Evolutionary conservation across 1,140 invertebrate genomes (phyloP), one percentile per base, ranked within the genome.

Genomic region (Drosophila littoralis): DNA sequence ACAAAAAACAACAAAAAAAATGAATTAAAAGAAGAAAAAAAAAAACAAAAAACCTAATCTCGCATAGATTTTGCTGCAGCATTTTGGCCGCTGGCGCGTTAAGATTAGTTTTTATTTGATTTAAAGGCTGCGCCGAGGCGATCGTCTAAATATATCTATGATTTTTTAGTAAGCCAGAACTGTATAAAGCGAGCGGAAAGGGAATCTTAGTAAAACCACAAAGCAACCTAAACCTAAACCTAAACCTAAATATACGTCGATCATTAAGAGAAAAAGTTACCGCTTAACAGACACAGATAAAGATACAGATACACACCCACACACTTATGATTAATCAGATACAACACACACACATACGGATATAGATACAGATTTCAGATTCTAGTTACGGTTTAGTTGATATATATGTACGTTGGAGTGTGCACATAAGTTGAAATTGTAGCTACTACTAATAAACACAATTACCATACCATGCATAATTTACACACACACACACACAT

Each of bases 361-460:
- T 74, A 75, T 57, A 64, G 52, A 78, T 65, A 69, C 67, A 60
- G 42, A 52, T 59, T 75, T 66, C 61, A 73, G 67, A 84, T 84
- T 80, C 68, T 82, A 86, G 79, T 79, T 88, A 86, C 83, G 76
- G 51, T 82, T 79, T 77, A 77, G 74, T 88, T 82, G 46, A 72
- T 63, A 66, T 45, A 73, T 45, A 73, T 79, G 50, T 70, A 71
- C 38, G 42, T 72, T 76, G 61, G 68, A 75, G 65, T 86, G 78
- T 86, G 82, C 83, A 86, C 68, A 86, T 82, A 86, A 65, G 82
- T 88, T 88, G 79, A 88, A 89, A 85, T 80, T 89, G 73, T 88
- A 89, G 83, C 79, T 89, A 75, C 79, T 84, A 84, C 81, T 84
- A 81, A 70, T 67, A 59, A 74, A 71, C 60, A 66, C 63, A 63